Evolutionary conservation across 2,888 invertebrate species (phyloP).

Genomic region (Pemphredon lugubris): DNA sequence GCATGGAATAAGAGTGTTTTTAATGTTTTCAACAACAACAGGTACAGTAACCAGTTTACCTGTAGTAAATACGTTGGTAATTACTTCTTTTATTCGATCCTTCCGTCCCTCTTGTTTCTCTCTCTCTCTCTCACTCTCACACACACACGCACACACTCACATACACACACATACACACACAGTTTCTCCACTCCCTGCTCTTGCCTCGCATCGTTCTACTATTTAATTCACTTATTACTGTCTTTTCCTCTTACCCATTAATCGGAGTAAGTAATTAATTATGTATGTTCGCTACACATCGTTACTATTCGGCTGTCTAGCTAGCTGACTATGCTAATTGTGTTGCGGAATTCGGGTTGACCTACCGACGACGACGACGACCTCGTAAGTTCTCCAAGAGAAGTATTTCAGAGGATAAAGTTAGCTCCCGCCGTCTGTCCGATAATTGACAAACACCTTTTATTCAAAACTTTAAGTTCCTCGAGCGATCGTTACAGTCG

Average conservation of each 20-base stretch:
- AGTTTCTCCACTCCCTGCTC: slow-evolving; percentile 3
- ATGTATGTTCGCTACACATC: slow-evolving; percentile 60
- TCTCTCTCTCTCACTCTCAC: slow-evolving; percentile 13
- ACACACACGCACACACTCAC: not conserved
- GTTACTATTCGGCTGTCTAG: slow-evolving; percentile 63
- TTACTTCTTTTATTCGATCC: slow-evolving; percentile 52
- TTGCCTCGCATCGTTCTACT: slow-evolving; percentile 20
- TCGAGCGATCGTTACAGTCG: no score
- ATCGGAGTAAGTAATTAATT: slow-evolving; percentile 61
- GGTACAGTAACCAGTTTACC: slow-evolving; percentile 80
- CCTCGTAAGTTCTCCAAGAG: slow-evolving; percentile 34
- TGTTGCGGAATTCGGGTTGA: slow-evolving; percentile 46
- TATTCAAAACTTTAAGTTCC: no score
- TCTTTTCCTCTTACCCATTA: slow-evolving; percentile 61
- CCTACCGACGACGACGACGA: slow-evolving; percentile 54
- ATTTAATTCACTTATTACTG: slow-evolving; percentile 55
- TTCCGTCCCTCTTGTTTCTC: slow-evolving; percentile 32
- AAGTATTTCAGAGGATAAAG: not conserved
- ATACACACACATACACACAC: not conserved
- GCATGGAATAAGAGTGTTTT: slow-evolving; percentile 79
- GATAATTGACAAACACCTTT: no score
- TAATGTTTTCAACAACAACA: slow-evolving; percentile 80
- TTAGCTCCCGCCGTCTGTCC: no score
- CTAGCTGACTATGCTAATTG: slow-evolving; percentile 63
- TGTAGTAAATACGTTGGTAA: slow-evolving; percentile 76